Evolutionary conservation across 2,888 invertebrate species (phyloP).

Genomic region (Leucozona laternaria): DNA sequence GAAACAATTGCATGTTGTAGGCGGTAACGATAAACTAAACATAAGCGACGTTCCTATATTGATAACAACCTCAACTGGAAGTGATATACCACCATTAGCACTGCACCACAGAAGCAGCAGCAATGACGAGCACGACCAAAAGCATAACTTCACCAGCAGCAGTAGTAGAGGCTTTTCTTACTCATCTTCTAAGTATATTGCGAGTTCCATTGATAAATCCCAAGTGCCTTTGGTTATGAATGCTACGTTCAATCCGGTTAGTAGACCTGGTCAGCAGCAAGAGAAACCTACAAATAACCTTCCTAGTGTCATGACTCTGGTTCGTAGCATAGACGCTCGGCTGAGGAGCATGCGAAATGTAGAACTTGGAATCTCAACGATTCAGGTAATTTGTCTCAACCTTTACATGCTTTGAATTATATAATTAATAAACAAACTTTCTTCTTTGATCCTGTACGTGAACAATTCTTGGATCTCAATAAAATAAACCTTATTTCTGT

Average conservation of each 20-base stretch:
- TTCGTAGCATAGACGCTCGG: slow-evolving; percentile 80
- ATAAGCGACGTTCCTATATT: slow-evolving; percentile 58
- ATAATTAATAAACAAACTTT: too few species aligned
- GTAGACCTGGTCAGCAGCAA: slow-evolving; percentile 9
- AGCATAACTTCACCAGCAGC: neutral
- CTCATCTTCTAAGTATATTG: slow-evolving; percentile 4
- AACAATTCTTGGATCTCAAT: too few species aligned
- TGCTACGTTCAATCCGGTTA: slow-evolving; percentile 18
- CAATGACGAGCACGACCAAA: neutral
- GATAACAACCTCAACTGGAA: neutral
- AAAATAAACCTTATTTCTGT: too few species aligned
- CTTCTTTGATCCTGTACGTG: too few species aligned
- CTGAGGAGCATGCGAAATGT: slow-evolving; percentile 81
- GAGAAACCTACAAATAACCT: slow-evolving; percentile 77
- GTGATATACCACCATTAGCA: slow-evolving; percentile 1
- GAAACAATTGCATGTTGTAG: slow-evolving; percentile 23
- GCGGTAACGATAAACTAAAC: slow-evolving; percentile 23
- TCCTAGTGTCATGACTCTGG: slow-evolving; percentile 79
- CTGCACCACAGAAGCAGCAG: slow-evolving; percentile 1
- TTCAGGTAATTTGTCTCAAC: slow-evolving; percentile 79
- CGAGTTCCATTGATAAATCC: slow-evolving; percentile 42
- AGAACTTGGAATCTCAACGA: slow-evolving; percentile 82
- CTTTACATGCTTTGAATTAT: too few species aligned
- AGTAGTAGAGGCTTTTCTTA: slow-evolving; percentile 2
- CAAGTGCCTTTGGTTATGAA: slow-evolving; percentile 67